Evolutionary conservation across 2,888 invertebrate genomes (phyloP), one percentile per base, ranked within the genome.

Genomic region (Zeuzera pyrina): DNA sequence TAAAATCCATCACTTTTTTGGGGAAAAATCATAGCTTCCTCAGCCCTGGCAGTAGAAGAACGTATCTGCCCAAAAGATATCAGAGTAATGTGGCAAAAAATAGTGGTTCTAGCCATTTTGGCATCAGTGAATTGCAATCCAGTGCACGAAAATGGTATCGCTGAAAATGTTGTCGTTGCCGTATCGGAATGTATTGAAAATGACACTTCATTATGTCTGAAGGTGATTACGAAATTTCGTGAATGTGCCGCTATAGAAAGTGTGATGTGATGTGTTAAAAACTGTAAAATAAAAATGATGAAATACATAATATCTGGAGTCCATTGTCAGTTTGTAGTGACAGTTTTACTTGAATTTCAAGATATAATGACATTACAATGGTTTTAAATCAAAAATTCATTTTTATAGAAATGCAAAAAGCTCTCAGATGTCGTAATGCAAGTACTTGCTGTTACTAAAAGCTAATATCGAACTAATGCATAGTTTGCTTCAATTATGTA

Each of bases 191-290:
- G 89, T 49, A 81, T 87, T 28, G 83, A 85, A 39, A 85, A 73
- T 49, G 86, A 87, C 52, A 76, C 88, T 14, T 68, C 85, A 13
- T 60, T 88, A 56, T 89, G 89, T 59, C 62, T 89, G 34, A 89
- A 89, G 85, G 89, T 89, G 79, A 78, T 60, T 67, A 59, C n/a
- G n/a, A n/a, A n/a, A n/a, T n/a, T n/a, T n/a, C n/a, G n/a, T n/a
- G n/a, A n/a, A n/a, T n/a, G n/a, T n/a, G n/a, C n/a, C n/a, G 19
- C 8, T 19, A 19, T 8, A 19, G 8, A 19, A 8, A 19, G 19
- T 19, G 19, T 19, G 5, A 19, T 6, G 5, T 19, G 19, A 8
- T 15, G 15, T 28, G 24, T 24, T n/a, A n/a, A n/a, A n/a, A n/a
- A n/a, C n/a, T n/a, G n/a, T n/a, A n/a, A n/a, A n/a, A n/a, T n/a